Evolutionary conservation across 2,797 vertebrate genomes (phyloP), one percentile per base, ranked within the genome.

Genomic region (Sternarchorhynchus goeldii): DNA sequence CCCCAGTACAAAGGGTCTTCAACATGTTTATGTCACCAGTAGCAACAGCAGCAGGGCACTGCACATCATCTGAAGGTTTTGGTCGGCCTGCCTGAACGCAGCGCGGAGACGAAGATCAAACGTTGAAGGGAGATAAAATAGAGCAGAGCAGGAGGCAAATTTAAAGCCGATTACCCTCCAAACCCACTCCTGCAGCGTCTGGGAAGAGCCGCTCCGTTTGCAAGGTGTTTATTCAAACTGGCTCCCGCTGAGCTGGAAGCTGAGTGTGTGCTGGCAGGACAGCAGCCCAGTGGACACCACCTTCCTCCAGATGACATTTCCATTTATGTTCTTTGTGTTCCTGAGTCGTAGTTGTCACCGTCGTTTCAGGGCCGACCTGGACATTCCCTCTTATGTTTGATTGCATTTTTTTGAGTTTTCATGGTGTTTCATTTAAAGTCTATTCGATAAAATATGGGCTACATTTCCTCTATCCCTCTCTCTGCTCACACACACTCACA

Each of bases 121-220:
- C 65, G 58, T 79, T 77, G 77, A 53, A 45, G 57, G 68, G 74
- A 82, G 76, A 81, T 73, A 81, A 79, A 76, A 59, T 86, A 81
- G 63, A 57, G 73, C 75, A 76, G 58, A 39, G 64, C 63, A 75
- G 80, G 76, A 81, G 79, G 78, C 81, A 86, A 87, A 92, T 90
- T 89, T 88, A 90, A 90, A 90, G 88, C 87, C 91, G 85, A 91
- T 91, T 90, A 90, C 84, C 82, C 85, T 77, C 77, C 84, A 84
- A 91, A 82, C 83, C 86, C 86, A 66, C 57, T 81, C 73, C 77
- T 67, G 66, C 75, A 41, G 59, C 60, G 29, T 80, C 70, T 39
- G 69, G 76, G 81, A 53, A 65, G 74, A 79, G 56, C 36, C 21
- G 12, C 77, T 69, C 62, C 39, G 29, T 53, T 64, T 41, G 63